Percentiles rank a stretch among this genome's conserved stretches.
Evolutionary conservation across 1,140 invertebrate species (phyloP).

Genomic region (Diorhabda carinulata): DNA sequence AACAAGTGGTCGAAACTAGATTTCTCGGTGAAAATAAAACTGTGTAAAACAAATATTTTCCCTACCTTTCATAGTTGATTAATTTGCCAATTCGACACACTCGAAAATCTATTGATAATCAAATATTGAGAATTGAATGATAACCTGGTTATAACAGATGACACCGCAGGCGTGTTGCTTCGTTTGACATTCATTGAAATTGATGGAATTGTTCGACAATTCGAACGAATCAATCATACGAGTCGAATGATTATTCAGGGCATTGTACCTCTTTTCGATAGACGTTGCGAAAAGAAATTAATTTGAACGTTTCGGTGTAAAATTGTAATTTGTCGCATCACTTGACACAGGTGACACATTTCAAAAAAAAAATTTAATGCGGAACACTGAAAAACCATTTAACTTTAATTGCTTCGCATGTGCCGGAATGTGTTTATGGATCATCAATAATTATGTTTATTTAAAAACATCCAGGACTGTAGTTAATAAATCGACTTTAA

Average conservation of each 20-base stretch:
- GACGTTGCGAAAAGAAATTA: constrained; percentile 1
- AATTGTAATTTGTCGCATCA: constrained; percentile 1
- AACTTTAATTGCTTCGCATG: not conserved
- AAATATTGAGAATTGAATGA: constrained; percentile 3
- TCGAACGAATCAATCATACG: constrained; percentile 2
- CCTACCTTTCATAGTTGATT: not conserved
- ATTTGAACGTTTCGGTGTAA: not conserved
- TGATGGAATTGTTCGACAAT: constrained; percentile 2
- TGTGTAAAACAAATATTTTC: too few relatives aligned
- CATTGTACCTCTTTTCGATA: not conserved
- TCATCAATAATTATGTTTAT: too few relatives aligned
- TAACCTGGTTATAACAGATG: constrained; percentile 1
- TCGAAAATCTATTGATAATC: not conserved
- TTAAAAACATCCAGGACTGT: too few relatives aligned
- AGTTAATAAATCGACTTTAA: too few relatives aligned
- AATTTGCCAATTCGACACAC: too few relatives aligned
- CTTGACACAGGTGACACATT: not conserved
- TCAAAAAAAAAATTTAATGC: not conserved
- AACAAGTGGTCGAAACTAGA: too few relatives aligned
- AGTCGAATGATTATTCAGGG: not conserved
- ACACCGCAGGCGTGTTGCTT: constrained; percentile 1
- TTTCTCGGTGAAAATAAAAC: too few relatives aligned
- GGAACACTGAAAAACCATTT: not conserved
- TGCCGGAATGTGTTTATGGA: too few relatives aligned
- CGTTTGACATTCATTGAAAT: constrained; percentile 2